These are phyloP conservation scores for Euthynnus affinis DNA, from an alignment of 2,797 vertebrate species.

Conservation along the genomic window DNA sequence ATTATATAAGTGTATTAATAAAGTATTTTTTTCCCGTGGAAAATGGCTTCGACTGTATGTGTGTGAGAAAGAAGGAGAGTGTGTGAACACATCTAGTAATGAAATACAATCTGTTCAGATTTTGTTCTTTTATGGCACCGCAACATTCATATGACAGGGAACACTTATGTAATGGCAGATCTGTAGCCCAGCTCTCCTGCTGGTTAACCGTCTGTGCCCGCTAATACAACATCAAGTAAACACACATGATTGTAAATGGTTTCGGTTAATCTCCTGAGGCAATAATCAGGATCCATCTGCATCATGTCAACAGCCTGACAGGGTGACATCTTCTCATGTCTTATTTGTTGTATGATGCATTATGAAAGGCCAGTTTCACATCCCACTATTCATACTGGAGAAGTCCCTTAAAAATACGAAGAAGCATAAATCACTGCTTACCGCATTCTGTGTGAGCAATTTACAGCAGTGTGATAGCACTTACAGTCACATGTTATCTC, in stretches of 20 bases:
- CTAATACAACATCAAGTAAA: slow-evolving; percentile 52
- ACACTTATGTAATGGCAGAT: slow-evolving; percentile 64
- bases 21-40: slow-evolving; percentile 97
- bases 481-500: slow-evolving; percentile 5
- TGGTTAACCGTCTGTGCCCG: slow-evolving; percentile 52
- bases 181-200: slow-evolving; percentile 45
- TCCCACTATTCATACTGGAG: background rate
- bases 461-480: background rate
- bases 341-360: background rate
- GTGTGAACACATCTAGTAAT: slow-evolving; percentile 18
- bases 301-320: slow-evolving; percentile 25
- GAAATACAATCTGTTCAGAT: slow-evolving; percentile 43
- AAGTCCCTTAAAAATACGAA: background rate
- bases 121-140: slow-evolving; percentile 32
- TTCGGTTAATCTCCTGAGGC: slow-evolving; percentile 41
- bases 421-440: background rate
- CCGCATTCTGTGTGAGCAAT: slow-evolving; percentile 5
- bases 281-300: slow-evolving; percentile 43
- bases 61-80: background rate
- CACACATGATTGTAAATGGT: slow-evolving; percentile 29
- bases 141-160: slow-evolving; percentile 51
- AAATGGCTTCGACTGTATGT: slow-evolving; percentile 63
- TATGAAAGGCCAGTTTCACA: background rate
- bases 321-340: background rate
- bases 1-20: slow-evolving; percentile 95